Evolutionary conservation across 2,797 vertebrate species (phyloP).

Genomic region (Limosa lapponica): DNA sequence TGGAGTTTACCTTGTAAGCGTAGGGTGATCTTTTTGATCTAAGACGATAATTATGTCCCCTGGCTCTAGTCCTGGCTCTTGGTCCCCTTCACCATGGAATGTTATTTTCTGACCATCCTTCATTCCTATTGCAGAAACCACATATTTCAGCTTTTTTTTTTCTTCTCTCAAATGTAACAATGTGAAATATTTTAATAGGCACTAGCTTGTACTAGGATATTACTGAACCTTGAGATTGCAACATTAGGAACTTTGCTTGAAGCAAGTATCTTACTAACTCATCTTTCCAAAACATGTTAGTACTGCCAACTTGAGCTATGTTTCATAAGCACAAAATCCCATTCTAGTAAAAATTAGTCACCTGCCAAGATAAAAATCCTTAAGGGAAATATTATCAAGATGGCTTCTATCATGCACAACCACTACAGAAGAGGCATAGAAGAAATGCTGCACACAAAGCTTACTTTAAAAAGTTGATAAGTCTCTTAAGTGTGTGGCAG

Average conservation of each 20-base stretch:
- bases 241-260: background rate
- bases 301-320: background rate
- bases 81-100: constrained; percentile 92
- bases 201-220: background rate
- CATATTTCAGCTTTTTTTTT: background rate
- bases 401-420: background rate
- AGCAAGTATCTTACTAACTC: background rate
- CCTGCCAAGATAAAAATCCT: background rate
- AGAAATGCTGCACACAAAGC: background rate
- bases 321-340: background rate
- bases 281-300: background rate
- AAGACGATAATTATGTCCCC: constrained; percentile 92
- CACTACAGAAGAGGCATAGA: background rate
- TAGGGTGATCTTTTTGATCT: constrained; percentile 86
- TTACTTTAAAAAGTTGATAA: background rate
- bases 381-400: background rate
- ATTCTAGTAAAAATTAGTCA: background rate
- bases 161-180: background rate
- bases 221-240: background rate
- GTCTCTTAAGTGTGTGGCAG: background rate
- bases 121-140: constrained; percentile 83
- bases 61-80: constrained; percentile 91
- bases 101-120: constrained; percentile 94
- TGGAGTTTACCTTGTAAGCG: constrained; percentile 84
- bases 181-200: background rate